Evolutionary conservation across 2,113 vertebrate genomes (phyloP).

Genomic region (Microcebus ravelobensis): DNA sequence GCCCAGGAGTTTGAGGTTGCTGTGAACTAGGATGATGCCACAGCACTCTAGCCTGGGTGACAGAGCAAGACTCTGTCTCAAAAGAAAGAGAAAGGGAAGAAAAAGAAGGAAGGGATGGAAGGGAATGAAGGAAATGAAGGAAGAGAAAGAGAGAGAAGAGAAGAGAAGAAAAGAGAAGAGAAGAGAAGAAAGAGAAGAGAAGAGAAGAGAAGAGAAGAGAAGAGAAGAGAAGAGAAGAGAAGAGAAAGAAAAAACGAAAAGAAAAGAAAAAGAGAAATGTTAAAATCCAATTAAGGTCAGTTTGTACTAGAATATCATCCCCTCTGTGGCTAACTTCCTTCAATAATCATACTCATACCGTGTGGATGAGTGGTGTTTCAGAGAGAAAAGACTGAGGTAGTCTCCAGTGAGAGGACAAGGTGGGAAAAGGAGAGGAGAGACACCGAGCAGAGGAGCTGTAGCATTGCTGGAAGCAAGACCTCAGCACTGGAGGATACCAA

Average conservation of each 20-base stretch:
- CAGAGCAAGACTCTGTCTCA: no score
- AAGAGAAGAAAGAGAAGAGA: no score
- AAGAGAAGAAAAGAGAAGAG: background rate
- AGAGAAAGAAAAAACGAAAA: no score
- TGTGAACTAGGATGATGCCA: no score
- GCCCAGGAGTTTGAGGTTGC: no score
- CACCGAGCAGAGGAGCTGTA: background rate
- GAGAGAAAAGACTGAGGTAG: background rate
- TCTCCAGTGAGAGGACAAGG: background rate
- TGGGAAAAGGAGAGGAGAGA: background rate
- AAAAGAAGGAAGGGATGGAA: no score
- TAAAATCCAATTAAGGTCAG: background rate
- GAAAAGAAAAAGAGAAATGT: background rate
- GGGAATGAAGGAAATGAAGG: no score
- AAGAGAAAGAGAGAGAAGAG: background rate
- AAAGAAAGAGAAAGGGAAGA: no score
- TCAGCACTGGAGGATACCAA: background rate
- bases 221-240: no score
- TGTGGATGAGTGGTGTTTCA: background rate
- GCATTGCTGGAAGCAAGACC: background rate
- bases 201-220: no score
- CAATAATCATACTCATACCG: background rate
- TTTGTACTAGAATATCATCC: background rate
- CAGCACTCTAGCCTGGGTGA: no score
- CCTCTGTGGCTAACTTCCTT: background rate